These are phyloP conservation scores for Xenentodon cancila DNA, from an alignment of 2,797 vertebrate genomes.

Conservation along the genomic window DNA sequence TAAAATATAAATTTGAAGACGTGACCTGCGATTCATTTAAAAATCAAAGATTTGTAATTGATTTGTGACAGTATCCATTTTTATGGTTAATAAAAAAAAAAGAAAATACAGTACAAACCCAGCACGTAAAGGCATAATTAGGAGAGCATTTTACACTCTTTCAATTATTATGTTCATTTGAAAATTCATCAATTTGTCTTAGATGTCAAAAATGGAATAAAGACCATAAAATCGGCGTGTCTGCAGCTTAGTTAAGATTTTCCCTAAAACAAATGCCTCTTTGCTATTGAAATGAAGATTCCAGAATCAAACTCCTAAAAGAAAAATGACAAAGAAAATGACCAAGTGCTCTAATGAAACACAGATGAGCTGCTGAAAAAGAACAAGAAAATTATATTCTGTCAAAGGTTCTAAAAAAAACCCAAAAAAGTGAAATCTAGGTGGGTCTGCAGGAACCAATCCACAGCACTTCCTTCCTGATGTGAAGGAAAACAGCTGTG, in stretches of 20 bases:
- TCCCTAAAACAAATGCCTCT: not conserved
- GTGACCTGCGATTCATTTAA: no score
- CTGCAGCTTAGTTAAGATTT: not conserved
- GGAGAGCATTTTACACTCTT: no score
- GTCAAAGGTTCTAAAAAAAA: not conserved
- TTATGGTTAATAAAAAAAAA: not conserved
- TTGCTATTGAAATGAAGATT: constrained; percentile 24
- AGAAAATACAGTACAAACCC: not conserved
- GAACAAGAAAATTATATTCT: not conserved
- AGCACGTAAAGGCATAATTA: no score
- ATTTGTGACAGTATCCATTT: no score
- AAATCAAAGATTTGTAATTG: not conserved
- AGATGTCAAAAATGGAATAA: not conserved
- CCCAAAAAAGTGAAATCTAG: not conserved
- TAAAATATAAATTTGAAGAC: no score
- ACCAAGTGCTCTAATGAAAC: constrained; percentile 2
- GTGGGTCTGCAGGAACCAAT: not conserved
- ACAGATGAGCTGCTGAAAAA: constrained; percentile 1
- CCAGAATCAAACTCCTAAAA: not conserved
- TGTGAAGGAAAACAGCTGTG: constrained; percentile 1
- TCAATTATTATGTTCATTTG: no score
- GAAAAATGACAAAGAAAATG: not conserved
- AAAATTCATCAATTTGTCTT: not conserved
- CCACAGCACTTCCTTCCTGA: not conserved
- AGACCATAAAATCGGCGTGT: not conserved